phyloP scores from a whole-genome alignment of 2,797 vertebrate species.

The Sebastes minor region DNA sequence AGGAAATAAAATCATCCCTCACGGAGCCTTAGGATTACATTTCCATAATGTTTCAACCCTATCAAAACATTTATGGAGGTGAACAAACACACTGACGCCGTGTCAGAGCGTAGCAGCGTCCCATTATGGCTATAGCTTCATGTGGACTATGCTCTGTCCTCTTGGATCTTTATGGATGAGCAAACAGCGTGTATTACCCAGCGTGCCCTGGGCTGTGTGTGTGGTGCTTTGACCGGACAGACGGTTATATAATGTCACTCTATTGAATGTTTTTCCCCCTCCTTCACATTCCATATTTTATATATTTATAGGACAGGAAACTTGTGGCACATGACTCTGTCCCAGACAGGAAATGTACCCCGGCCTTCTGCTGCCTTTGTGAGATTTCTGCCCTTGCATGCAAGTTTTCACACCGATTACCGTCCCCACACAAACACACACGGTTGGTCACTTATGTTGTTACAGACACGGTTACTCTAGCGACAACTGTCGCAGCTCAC shows the following conservation, averaged over 20 bases:
- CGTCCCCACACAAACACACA: background rate
- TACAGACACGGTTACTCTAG: constrained; percentile 28
- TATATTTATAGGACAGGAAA: constrained; percentile 78
- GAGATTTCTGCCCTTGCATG: constrained; percentile 36
- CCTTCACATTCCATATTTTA: constrained; percentile 69
- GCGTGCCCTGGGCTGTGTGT: constrained; percentile 35
- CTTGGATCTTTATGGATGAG: constrained; percentile 69
- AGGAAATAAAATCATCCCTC: constrained; percentile 18
- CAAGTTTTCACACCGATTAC: constrained; percentile 23
- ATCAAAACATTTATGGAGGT: constrained; percentile 59
- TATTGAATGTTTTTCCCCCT: constrained; percentile 41
- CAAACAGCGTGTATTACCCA: constrained; percentile 71
- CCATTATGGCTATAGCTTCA: constrained; percentile 21
- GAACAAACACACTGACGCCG: constrained; percentile 43
- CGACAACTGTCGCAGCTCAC: constrained; percentile 51
- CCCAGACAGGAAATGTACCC: constrained; percentile 60
- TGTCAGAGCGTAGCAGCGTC: constrained; percentile 24
- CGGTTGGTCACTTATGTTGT: constrained; percentile 4
- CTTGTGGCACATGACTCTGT: constrained; percentile 69
- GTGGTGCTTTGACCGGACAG: constrained; percentile 54
- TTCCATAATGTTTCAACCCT: constrained; percentile 6
- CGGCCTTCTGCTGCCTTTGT: constrained; percentile 45
- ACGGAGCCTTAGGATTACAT: constrained; percentile 7
- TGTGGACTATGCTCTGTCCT: constrained; percentile 73
- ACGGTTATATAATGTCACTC: constrained; percentile 65